phyloP scores from a whole-genome alignment of 1,140 invertebrate genomes.

The Octopus sinensis region DNA sequence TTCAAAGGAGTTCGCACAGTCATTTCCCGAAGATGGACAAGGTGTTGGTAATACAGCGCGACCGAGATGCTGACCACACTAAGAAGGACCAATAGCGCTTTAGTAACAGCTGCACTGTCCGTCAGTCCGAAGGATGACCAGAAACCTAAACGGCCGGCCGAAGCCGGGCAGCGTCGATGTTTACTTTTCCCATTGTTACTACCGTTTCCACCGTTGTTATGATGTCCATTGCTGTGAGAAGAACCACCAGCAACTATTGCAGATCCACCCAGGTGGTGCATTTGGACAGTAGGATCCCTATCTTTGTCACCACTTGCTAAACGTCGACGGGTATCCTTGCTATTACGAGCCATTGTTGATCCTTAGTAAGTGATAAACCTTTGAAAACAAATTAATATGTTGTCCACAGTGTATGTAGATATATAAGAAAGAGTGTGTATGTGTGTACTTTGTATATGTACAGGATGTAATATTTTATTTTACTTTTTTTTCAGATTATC shows the following conservation, averaged over 20 bases:
- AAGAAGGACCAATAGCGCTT: not conserved
- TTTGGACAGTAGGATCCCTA: not conserved
- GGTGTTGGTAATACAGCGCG: not conserved
- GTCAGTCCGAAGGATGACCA: not conserved
- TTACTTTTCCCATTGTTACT: not conserved
- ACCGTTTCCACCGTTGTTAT: not conserved
- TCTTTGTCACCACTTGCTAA: not conserved
- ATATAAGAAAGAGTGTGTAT: too few species aligned
- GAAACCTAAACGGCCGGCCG: not conserved
- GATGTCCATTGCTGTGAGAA: not conserved
- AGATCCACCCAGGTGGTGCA: not conserved
- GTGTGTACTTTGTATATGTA: too few species aligned
- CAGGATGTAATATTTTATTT: too few species aligned
- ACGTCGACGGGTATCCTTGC: not conserved
- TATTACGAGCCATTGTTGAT: constrained; percentile 1
- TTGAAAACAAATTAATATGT: too few species aligned
- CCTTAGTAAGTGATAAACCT: too few species aligned
- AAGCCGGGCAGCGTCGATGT: not conserved
- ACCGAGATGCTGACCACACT: not conserved
- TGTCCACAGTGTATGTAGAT: too few species aligned
- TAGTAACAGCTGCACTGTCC: not conserved
- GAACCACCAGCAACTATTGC: not conserved
- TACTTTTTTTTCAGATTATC: too few species aligned
- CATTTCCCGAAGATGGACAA: not conserved
- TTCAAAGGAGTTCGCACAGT: constrained; percentile 62